Base-by-base conservation (phyloP, 2,113 vertebrate genomes). In the Neopipo cinnamomea region DNA sequence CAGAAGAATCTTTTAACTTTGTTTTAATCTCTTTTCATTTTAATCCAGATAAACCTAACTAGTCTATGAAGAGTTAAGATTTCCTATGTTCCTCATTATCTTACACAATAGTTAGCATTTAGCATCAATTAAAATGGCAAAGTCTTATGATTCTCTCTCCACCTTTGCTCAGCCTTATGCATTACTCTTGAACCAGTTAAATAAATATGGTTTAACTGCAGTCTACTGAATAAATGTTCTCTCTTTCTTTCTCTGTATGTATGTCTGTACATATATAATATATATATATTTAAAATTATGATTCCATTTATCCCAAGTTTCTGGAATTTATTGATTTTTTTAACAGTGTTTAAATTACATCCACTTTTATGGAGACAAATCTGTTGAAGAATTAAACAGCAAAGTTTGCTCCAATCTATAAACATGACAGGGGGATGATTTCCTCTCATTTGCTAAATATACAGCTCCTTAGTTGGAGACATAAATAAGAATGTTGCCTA, bases 381-480 rank as follows among this genome's bases (percentile, higher is more conserved):
- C 94, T 95, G 92, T 95, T 97, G 96, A 89, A 91, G 96, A 97
- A 97, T 97, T 96, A 97, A 97, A 97, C 96, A 97, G 97, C 95
- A 95, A 97, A 97, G 91, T 97, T 97, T 94, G 90, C 97, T 95
- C 79, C 71, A 95, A 96, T 97, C 96, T 97, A 91, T 97, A 96
- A 97, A 97, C 96, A 97, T 83, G 96, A 97, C 94, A 96, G 85
- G 95, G 91, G 96, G 95, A 97, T 92, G 93, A 96, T 89, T 74
- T 95, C 93, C 92, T 95, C 97, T 98, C 95, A 67, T 96, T 97
- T 97, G 98, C 98, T 98, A 98, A 98, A 98, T 98, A 98, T 97
- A 97, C 95, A 96, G 97, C 92, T 97, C 89, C 96, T 97, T 89
- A 97, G 85, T 96, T 31, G 62, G 94, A 98, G 97, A 97, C 97